Evolutionary conservation across 2,113 vertebrate species (phyloP), one percentile per base, ranked within the genome.

Genomic region (Eleginops maclovinus): DNA sequence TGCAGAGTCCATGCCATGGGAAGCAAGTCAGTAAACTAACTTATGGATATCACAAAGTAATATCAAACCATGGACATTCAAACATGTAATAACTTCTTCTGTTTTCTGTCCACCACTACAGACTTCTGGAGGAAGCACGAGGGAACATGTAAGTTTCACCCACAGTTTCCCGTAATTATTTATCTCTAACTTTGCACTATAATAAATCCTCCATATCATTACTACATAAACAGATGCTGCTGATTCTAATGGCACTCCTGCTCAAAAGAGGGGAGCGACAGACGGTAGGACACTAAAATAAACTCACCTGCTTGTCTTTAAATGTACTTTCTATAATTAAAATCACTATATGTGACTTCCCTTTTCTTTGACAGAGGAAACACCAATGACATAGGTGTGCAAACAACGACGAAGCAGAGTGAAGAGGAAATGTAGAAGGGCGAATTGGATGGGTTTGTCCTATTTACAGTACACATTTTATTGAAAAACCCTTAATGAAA

Each of bases 1-100:
- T 77, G 62, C 77, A 93, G 91, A 2, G 0, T 87, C 83, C 4
- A 74, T 83, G 83, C 91, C 91, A 0, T 92, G 88, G 85, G 65
- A 89, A 41, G 15, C 47, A 75, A 87, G 91, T 92, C 28, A 72
- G 86, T 81, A 13, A 36, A 36, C 31, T 36, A 5, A 22, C 15
- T 55, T 21, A 14, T 36, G 31, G 31, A 36, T 8, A 36, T 8
- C 31, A 8, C 31, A 22, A 19, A 3, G 1, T 1, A 3, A 6
- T 0, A 31, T 1, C n/a, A 21, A 3, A 19, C 31, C 31, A 36
- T 36, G 31, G 31, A 36, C 15, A 36, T 50, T 22, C 16, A 40
- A 7, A 7, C 4, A 31, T 40, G 15, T 10, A 40, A 12, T 19
- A 16, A 24, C 14, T 46, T 31, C 22, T 59, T 55, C 9, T 14